Base-by-base conservation (phyloP, 2,113 vertebrate genomes). In the Antigone vipio region DNA sequence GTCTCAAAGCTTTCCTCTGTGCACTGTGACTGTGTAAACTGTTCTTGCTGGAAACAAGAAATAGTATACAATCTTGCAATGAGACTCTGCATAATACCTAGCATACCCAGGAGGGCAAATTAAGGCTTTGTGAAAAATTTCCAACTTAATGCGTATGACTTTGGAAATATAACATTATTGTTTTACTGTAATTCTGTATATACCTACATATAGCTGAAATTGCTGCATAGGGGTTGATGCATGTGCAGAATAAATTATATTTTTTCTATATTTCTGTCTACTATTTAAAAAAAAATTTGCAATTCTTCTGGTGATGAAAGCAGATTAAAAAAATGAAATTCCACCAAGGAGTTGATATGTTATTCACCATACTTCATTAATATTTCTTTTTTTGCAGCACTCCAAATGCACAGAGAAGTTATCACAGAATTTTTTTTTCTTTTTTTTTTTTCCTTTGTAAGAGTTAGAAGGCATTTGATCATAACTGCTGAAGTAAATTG, bases 401-500 rank as follows among this genome's bases (percentile, higher is more conserved):
- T 93, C 85, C 68, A 91, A 58, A 69, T 44, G 38, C 59, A 81
- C 73, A 92, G 89, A 30, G 47, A 84, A 88, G 80, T 93, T 95
- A 95, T 74, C 60, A 81, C 14, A 94, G 52, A 60, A 53, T 58
- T 21, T 42, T 63, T 77, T 44, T 44, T 44, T 38, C 9, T 38
- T 44, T 44, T 89, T 86, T 55, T 68, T 84, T 88, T 83, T 92
- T 79, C 5, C 56, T 94, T 82, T 85, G 27, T 68, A 44, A 90
- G 55, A 91, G 69, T 80, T 93, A 91, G 63, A 94, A 92, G 81
- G 74, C 81, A 96, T 95, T 94, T 97, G 81, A 97, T 95, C 85
- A 82, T 88, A 97, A 96, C 34, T 73, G 67, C 62, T 82, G 74
- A 96, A 97, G 78, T 85, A 97, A 97, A 97, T 96, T 95, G 60